Base-by-base conservation (phyloP, 2,113 vertebrate species). In the Saguinus imperator region DNA sequence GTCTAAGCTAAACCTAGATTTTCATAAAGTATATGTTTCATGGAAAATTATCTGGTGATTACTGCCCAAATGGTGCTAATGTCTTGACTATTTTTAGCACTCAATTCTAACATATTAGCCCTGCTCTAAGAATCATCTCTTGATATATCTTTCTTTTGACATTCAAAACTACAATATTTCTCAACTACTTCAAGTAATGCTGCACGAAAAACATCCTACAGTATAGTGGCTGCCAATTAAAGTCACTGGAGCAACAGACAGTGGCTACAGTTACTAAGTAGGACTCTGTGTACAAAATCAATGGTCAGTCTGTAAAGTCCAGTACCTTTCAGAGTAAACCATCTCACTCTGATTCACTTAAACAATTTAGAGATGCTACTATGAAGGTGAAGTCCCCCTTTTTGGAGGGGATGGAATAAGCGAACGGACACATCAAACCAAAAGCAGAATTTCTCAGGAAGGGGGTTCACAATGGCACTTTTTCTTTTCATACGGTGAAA, bases 31-130 rank as follows among this genome's bases (percentile, higher is more conserved):
- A 86, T 91, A 93, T 97, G 88, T 96, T 96, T 94, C 93, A 95
- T 81, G 91, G 91, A 97, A 97, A 97, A 96, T 96, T 97, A 98
- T 97, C 89, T 93, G 64, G 83, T 57, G 64, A 97, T 95, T 94
- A 91, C 85, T 96, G 85, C 84, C 77, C 85, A 92, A 95, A 95
- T 18, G 83, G 72, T 97, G 93, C 95, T 94, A 92, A 94, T 94
- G 92, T 94, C 88, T 68, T 97, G 40, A 73, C 96, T 97, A 95
- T 96, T 97, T 96, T 97, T 97, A 97, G 95, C 77, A 86, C 50
- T 55, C 66, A 88, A 94, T 12, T 96, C 81, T 94, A 95, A 75
- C 86, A 97, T 92, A 94, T 94, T 88, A 90, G 80, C 77, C 48
- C 66, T 95, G 57, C 66, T 95, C 80, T 97, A 95, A 95, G 86